These are phyloP conservation scores for Leiothrix lutea DNA, from an alignment of 2,113 vertebrate genomes.

Conservation along the genomic window DNA sequence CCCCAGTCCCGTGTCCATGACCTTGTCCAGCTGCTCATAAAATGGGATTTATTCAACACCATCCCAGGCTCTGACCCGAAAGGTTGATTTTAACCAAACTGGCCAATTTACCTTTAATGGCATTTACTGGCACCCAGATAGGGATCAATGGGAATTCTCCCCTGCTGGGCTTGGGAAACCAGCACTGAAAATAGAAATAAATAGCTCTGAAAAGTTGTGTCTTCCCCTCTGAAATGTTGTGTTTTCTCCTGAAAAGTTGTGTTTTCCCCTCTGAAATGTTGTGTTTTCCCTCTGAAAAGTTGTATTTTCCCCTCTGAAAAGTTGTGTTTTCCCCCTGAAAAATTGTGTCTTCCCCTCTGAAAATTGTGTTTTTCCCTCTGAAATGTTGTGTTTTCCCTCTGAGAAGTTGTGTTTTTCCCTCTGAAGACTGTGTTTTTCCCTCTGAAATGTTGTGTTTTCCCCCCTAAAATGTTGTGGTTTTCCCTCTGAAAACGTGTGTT, in stretches of 20 bases:
- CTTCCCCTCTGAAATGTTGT: background rate
- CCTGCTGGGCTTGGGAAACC: background rate
- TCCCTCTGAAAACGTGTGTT: no score
- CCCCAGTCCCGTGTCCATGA: background rate
- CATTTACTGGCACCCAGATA: background rate
- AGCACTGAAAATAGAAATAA: background rate
- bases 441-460: background rate
- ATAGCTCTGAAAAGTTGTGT: background rate
- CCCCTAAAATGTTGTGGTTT: no score
- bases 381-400: background rate
- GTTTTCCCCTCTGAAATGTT: no score
- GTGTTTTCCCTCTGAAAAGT: background rate
- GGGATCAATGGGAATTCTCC: background rate
- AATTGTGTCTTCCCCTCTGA: background rate
- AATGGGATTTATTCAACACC: background rate
- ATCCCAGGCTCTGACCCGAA: background rate
- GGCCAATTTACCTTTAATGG: background rate
- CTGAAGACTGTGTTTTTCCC: no score
- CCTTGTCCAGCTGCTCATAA: background rate
- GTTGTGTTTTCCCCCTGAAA: background rate
- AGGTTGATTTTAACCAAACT: background rate
- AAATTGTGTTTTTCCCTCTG: background rate
- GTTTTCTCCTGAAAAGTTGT: background rate
- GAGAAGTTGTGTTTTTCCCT: no score
- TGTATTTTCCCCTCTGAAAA: background rate